These are phyloP conservation scores for Lacerta viridis DNA, from an alignment of 2,797 vertebrate species.

Conservation along the genomic window DNA sequence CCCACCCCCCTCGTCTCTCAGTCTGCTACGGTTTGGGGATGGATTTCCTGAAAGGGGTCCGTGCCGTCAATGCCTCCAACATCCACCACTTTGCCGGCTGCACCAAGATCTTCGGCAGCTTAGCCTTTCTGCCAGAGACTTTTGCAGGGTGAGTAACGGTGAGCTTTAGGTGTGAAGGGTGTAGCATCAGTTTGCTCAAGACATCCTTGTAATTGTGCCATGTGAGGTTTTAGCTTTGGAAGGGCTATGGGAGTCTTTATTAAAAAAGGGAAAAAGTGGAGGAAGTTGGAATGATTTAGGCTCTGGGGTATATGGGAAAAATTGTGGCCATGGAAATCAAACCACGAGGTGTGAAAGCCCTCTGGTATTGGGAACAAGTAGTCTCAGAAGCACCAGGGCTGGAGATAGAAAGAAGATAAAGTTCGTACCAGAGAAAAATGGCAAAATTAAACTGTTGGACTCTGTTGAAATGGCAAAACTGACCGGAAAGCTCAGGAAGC, in stretches of 20 bases:
- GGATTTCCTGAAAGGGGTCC: conserved; percentile 85
- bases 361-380: no score
- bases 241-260: background rate
- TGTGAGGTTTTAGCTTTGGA: background rate
- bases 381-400: no score
- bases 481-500: no score
- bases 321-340: no score
- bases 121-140: conserved; percentile 91
- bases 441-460: no score
- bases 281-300: no score
- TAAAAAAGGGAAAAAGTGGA: no score
- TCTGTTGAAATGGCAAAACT: no score
- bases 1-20: conserved; percentile 57
- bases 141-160: conserved; percentile 85
- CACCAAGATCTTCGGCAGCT: conserved; percentile 93
- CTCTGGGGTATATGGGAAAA: no score
- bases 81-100: conserved; percentile 89
- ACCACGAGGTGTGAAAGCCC: no score
- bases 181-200: background rate
- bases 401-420: no score
- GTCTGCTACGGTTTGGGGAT: conserved; percentile 94
- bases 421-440: no score
- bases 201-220: background rate
- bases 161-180: background rate
- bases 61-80: conserved; percentile 87